Evolutionary conservation across 2,888 invertebrate genomes (phyloP).

Genomic region (Lasioglossum lativentre): DNA sequence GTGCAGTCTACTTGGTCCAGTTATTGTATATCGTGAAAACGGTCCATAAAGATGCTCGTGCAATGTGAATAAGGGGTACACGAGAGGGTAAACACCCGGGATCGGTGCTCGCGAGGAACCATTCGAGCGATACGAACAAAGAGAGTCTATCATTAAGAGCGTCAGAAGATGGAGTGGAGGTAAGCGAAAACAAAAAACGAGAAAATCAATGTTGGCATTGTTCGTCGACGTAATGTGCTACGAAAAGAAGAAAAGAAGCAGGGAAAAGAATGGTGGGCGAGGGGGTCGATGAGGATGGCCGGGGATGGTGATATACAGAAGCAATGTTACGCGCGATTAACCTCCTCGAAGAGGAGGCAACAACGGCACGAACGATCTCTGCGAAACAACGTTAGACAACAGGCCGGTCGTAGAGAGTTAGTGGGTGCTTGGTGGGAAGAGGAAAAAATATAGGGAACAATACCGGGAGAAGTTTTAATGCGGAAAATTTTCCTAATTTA

Average conservation of each 20-base stretch:
- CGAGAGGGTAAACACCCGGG: background rate
- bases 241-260: conserved; percentile 38
- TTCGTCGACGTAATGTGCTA: conserved; percentile 51
- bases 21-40: background rate
- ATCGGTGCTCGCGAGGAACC: background rate
- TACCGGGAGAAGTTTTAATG: conserved; percentile 48
- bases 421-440: background rate
- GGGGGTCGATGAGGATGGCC: conserved; percentile 1
- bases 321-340: conserved; percentile 72
- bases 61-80: background rate
- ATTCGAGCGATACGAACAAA: conserved; percentile 27
- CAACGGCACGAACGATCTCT: conserved; percentile 20
- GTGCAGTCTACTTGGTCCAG: background rate
- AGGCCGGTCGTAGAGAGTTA: background rate
- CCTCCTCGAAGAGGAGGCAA: conserved; percentile 47
- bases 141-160: conserved; percentile 37
- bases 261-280: conserved; percentile 26
- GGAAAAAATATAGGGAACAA: conserved; percentile 27
- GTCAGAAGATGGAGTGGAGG: conserved; percentile 25
- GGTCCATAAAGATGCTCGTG: background rate
- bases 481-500: conserved; percentile 60
- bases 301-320: conserved; percentile 55
- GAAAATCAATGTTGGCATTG: conserved; percentile 49
- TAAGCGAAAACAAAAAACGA: conserved; percentile 30
- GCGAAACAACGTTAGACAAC: conserved; percentile 32